Percentiles rank a stretch among this genome's conserved stretches.
Evolutionary conservation across 2,797 vertebrate species (phyloP).

Genomic region (Notamacropus eugenii): DNA sequence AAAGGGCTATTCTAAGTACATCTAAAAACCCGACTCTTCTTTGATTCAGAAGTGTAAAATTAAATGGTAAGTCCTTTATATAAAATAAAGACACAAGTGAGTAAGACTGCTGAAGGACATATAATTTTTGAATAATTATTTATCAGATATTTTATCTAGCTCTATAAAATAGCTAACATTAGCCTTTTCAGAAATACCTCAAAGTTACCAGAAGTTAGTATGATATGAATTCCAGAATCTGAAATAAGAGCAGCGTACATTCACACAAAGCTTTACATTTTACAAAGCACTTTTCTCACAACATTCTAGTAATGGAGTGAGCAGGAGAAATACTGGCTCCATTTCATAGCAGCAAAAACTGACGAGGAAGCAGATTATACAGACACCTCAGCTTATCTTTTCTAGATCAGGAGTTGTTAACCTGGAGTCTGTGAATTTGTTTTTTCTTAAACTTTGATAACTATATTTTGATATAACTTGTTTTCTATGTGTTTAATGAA

Average conservation of each 20-base stretch:
- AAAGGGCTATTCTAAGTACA: constrained; percentile 52
- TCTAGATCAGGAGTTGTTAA: neutral
- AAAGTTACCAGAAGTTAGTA: neutral
- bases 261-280: neutral
- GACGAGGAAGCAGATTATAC: neutral
- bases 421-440: neutral
- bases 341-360: neutral
- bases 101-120: constrained; percentile 15
- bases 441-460: neutral
- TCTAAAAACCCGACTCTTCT: constrained; percentile 40
- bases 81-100: constrained; percentile 56
- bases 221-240: neutral
- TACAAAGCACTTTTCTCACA: neutral
- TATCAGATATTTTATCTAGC: neutral
- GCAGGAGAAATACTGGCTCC: neutral
- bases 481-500: neutral
- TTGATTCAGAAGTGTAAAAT: constrained; percentile 48
- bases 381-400: neutral
- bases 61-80: constrained; percentile 40
- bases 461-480: neutral
- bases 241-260: neutral
- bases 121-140: constrained; percentile 2
- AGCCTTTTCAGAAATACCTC: neutral
- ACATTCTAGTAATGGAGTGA: neutral
- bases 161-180: neutral